phyloP scores from a whole-genome alignment of 2,888 invertebrate genomes.

The Thumatha senex region DNA sequence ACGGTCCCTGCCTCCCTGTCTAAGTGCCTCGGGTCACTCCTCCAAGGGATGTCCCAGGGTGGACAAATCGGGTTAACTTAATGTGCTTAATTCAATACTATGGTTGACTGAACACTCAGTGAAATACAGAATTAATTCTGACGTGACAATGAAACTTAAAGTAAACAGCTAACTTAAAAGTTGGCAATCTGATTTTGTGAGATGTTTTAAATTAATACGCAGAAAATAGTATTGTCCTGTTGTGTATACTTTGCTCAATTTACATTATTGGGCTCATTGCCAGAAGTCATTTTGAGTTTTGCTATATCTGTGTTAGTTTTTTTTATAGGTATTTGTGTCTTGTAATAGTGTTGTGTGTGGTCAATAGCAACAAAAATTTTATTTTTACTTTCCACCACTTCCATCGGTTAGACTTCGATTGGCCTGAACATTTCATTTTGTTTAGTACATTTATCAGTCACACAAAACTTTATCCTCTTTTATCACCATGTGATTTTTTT shows the following conservation, averaged over 20 bases:
- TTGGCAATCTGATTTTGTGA: slow-evolving; percentile 29
- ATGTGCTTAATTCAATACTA: slow-evolving; percentile 31
- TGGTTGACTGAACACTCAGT: slow-evolving; percentile 23
- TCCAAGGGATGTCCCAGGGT: too few species aligned
- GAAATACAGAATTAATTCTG: slow-evolving; percentile 28
- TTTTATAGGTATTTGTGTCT: slow-evolving; percentile 13
- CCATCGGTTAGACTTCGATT: too few species aligned
- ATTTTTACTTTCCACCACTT: too few species aligned
- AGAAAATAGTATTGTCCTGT: slow-evolving; percentile 24
- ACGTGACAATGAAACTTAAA: slow-evolving; percentile 20
- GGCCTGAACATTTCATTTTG: too few species aligned
- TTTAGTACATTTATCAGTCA: too few species aligned
- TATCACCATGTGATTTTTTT: too few species aligned
- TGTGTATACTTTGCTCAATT: slow-evolving; percentile 9
- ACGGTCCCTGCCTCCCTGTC: too few species aligned
- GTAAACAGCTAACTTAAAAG: slow-evolving; percentile 22
- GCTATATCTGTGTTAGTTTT: slow-evolving; percentile 17
- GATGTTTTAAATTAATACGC: slow-evolving; percentile 21
- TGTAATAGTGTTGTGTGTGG: slow-evolving; percentile 23
- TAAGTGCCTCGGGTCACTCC: too few species aligned
- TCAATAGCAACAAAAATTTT: not conserved
- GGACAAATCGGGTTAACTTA: slow-evolving; percentile 44
- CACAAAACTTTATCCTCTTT: too few species aligned
- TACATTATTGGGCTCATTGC: slow-evolving; percentile 27
- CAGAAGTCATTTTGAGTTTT: slow-evolving; percentile 18